These are phyloP conservation scores for Antennarius maculatus DNA, from an alignment of 2,797 vertebrate species.

Conservation along the genomic window DNA sequence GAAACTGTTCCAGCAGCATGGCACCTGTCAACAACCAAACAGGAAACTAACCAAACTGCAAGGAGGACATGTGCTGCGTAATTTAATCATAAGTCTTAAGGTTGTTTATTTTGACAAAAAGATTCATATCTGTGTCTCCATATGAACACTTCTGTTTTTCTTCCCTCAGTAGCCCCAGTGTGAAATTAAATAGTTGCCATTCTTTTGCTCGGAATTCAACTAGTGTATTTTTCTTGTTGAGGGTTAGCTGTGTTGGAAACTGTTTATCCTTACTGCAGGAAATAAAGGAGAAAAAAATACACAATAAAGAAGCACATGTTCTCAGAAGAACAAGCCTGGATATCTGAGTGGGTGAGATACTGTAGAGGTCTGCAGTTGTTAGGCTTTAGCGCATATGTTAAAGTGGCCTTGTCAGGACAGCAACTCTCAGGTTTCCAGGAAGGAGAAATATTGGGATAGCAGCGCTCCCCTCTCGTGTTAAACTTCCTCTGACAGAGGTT, in stretches of 20 bases:
- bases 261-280: slow-evolving; percentile 27
- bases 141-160: slow-evolving; percentile 20
- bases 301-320: slow-evolving; percentile 33
- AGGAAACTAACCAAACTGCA: slow-evolving; percentile 23
- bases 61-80: slow-evolving; percentile 4
- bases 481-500: slow-evolving; percentile 25
- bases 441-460: slow-evolving; percentile 49
- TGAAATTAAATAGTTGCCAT: slow-evolving; percentile 69
- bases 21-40: slow-evolving; percentile 60
- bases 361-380: slow-evolving; percentile 10
- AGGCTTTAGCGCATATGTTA: slow-evolving; percentile 4
- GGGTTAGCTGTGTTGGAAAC: slow-evolving; percentile 53
- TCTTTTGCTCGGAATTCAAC: slow-evolving; percentile 63
- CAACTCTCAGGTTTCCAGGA: slow-evolving; percentile 40
- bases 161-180: slow-evolving; percentile 34
- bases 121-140: background rate
- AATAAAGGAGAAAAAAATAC: slow-evolving; percentile 55
- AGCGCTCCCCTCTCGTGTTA: slow-evolving; percentile 24
- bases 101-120: background rate
- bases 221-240: slow-evolving; percentile 67
- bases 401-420: slow-evolving; percentile 56
- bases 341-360: slow-evolving; percentile 22
- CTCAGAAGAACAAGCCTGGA: slow-evolving; percentile 16
- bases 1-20: slow-evolving; percentile 49
- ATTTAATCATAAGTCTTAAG: background rate